A percentile compares a stretch with the other conserved stretches of the same genome.
Conservation (phyloP, 2,797 vertebrate species). For the Orientallactaga sibirica region DNA sequence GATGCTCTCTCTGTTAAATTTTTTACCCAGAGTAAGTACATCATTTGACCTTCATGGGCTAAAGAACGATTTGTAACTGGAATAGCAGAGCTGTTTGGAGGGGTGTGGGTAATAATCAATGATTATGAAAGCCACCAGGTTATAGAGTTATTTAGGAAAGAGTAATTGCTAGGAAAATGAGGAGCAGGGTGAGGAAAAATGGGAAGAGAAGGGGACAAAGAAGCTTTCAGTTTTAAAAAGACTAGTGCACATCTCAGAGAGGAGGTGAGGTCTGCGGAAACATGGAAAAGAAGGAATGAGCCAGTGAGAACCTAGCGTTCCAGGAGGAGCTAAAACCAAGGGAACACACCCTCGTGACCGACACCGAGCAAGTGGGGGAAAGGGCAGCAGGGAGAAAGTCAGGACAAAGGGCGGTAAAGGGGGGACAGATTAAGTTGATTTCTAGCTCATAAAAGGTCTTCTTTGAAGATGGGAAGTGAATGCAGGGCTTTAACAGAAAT, state of each 20-base stretch:
- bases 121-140: background rate
- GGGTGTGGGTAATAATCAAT: background rate
- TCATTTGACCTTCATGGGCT: background rate
- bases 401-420: background rate
- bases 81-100: background rate
- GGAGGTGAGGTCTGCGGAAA: background rate
- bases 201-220: background rate
- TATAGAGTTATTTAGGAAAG: background rate
- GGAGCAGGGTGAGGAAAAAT: background rate
- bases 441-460: background rate
- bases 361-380: background rate
- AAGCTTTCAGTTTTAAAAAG: constrained; percentile 16
- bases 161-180: background rate
- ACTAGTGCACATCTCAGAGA: background rate
- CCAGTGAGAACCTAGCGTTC: background rate
- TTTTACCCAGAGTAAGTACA: background rate
- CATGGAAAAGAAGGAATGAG: background rate
- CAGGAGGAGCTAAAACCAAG: constrained; percentile 19
- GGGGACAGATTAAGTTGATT: background rate
- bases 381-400: background rate
- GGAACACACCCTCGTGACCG: too few relatives aligned
- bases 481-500: constrained; percentile 28
- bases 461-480: background rate
- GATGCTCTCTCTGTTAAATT: background rate
- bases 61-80: too few relatives aligned